Evolutionary conservation across 2,113 vertebrate species (phyloP).

Genomic region (Empidonax traillii): DNA sequence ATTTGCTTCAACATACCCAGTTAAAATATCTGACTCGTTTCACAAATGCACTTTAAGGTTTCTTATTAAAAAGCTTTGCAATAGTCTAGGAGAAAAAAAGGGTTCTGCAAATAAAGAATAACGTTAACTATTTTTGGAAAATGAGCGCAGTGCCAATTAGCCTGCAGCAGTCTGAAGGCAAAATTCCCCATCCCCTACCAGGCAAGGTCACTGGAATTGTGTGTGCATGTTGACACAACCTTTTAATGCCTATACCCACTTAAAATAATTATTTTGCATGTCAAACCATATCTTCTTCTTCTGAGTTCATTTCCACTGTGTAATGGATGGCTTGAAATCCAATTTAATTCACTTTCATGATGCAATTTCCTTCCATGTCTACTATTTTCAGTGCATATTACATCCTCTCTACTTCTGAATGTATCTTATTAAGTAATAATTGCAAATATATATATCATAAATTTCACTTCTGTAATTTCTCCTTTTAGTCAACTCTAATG

Average conservation of each 20-base stretch:
- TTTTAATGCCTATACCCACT: neutral
- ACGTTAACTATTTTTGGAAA: neutral
- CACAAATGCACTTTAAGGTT: neutral
- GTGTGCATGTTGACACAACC: neutral
- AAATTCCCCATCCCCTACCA: neutral
- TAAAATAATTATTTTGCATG: slow-evolving; percentile 14
- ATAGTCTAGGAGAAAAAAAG: neutral
- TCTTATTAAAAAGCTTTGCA: neutral
- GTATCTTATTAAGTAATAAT: neutral
- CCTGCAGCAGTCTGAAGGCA: neutral
- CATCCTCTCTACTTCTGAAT: neutral
- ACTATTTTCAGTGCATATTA: slow-evolving; percentile 2
- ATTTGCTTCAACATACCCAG: neutral
- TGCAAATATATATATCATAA: neutral
- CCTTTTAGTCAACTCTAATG: neutral
- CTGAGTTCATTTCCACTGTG: slow-evolving; percentile 18
- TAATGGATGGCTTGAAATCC: slow-evolving; percentile 19
- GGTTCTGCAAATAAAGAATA: neutral
- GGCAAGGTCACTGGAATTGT: neutral
- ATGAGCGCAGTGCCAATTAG: neutral
- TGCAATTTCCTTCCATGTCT: slow-evolving; percentile 8
- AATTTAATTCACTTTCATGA: slow-evolving; percentile 18
- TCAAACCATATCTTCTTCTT: neutral
- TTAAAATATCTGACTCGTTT: neutral
- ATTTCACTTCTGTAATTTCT: neutral